Percentiles rank a stretch among this genome's conserved stretches.
phyloP scores from a whole-genome alignment of 2,888 invertebrate species.

The Agriopis aurantiaria region DNA sequence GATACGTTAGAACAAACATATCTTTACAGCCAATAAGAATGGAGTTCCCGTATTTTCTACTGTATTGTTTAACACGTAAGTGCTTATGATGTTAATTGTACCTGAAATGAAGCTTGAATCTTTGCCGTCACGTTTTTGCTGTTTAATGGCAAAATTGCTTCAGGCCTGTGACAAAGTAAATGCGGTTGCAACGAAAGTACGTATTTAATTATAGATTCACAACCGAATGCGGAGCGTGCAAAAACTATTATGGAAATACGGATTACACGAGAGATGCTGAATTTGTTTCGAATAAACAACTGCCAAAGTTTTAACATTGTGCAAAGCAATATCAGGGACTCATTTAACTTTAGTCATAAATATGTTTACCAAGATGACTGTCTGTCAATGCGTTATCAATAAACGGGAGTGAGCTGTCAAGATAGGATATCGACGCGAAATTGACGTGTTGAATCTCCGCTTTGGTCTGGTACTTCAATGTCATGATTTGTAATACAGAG shows the following conservation, averaged over 20 bases:
- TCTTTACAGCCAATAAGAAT: constrained; percentile 18
- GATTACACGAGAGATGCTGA: background rate
- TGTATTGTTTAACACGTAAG: constrained; percentile 27
- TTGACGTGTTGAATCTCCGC: constrained; percentile 25
- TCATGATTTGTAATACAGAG: constrained; percentile 33
- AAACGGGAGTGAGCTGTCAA: constrained; percentile 24
- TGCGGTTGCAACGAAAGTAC: constrained; percentile 4
- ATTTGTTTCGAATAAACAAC: constrained; percentile 5
- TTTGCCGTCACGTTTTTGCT: constrained; percentile 42
- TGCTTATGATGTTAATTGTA: constrained; percentile 19
- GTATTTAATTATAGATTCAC: constrained; percentile 6
- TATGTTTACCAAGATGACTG: constrained; percentile 5
- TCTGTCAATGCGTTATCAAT: constrained; percentile 31
- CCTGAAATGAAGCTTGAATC: constrained; percentile 20
- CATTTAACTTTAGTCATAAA: background rate
- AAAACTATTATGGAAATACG: constrained; percentile 4
- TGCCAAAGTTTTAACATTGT: constrained; percentile 5
- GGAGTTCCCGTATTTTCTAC: constrained; percentile 31
- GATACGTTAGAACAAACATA: constrained; percentile 29
- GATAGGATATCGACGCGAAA: constrained; percentile 35
- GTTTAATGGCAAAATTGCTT: constrained; percentile 36
- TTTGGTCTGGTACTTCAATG: constrained; percentile 27
- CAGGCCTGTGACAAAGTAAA: constrained; percentile 26
- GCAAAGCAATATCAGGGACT: background rate
- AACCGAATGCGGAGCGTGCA: constrained; percentile 1